Conservation (phyloP, 2,113 vertebrate species). For the Muntiacus reevesi region DNA sequence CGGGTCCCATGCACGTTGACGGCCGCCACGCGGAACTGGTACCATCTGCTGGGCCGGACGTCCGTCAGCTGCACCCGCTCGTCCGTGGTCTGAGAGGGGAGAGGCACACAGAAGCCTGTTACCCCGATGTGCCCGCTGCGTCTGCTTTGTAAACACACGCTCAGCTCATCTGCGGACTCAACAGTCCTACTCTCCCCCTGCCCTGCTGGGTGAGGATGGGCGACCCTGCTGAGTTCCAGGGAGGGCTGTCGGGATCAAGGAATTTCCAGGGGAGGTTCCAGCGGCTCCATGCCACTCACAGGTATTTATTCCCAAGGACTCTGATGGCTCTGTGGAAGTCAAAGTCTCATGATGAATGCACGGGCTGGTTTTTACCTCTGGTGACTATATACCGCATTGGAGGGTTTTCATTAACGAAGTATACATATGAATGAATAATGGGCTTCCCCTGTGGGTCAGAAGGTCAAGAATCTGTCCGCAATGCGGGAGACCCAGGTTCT, state of each 20-base stretch:
- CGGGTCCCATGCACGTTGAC: slow-evolving; percentile 95
- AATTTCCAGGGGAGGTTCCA: not conserved
- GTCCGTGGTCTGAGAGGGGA: slow-evolving; percentile 89
- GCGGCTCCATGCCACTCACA: accelerated
- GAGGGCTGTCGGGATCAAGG: accelerated
- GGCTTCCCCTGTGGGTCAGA: not conserved
- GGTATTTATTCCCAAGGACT: not conserved
- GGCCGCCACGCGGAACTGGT: slow-evolving; percentile 97
- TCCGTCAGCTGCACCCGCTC: slow-evolving; percentile 88
- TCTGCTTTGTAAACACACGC: not conserved
- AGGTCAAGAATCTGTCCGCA: not conserved
- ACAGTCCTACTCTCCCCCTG: not conserved
- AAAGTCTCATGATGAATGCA: not conserved
- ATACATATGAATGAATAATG: accelerated
- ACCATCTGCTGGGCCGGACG: slow-evolving; percentile 93
- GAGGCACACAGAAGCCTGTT: not conserved
- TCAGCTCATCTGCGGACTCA: accelerated
- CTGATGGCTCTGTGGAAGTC: not conserved
- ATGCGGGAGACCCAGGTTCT: not conserved
- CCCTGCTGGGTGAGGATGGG: accelerated
- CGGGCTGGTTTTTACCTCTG: not conserved
- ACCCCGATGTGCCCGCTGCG: accelerated
- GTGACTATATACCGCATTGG: not conserved
- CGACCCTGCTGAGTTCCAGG: accelerated
- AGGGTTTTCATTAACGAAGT: not conserved